These are phyloP conservation scores for Octomys mimax DNA, from an alignment of 2,797 vertebrate genomes.

Conservation along the genomic window DNA sequence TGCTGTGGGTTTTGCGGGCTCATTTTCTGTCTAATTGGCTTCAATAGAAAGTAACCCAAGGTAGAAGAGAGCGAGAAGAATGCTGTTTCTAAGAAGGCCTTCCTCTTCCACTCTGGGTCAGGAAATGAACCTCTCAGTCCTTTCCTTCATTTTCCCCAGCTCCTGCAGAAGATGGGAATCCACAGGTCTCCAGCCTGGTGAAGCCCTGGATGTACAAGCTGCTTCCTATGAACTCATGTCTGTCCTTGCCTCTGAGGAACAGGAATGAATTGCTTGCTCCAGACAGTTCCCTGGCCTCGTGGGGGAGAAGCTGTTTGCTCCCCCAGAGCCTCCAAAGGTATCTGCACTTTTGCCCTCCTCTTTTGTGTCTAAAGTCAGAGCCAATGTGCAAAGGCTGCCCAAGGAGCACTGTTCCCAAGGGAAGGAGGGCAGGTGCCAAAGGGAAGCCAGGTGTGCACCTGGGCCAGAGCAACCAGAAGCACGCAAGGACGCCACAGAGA, in stretches of 20 bases:
- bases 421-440: not conserved
- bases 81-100: not conserved
- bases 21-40: constrained; percentile 79
- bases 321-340: constrained; percentile 1
- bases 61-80: not conserved
- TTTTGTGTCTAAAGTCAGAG: not conserved
- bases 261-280: not conserved
- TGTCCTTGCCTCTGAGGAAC: not conserved
- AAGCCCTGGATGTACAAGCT: not conserved
- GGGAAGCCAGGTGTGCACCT: not conserved
- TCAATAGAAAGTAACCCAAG: constrained; percentile 45
- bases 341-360: not conserved
- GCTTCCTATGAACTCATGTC: not conserved
- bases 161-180: not conserved
- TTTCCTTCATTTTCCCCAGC: not conserved
- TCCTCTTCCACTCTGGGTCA: not conserved
- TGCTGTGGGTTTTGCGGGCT: constrained; percentile 53
- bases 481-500: not conserved
- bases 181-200: not conserved
- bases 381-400: not conserved
- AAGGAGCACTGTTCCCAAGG: not conserved
- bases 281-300: not conserved
- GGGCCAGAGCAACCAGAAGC: not conserved
- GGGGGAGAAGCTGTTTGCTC: not conserved
- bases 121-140: not conserved